Base-by-base conservation (phyloP, 2,797 vertebrate genomes). In the Chrosomus eos region DNA sequence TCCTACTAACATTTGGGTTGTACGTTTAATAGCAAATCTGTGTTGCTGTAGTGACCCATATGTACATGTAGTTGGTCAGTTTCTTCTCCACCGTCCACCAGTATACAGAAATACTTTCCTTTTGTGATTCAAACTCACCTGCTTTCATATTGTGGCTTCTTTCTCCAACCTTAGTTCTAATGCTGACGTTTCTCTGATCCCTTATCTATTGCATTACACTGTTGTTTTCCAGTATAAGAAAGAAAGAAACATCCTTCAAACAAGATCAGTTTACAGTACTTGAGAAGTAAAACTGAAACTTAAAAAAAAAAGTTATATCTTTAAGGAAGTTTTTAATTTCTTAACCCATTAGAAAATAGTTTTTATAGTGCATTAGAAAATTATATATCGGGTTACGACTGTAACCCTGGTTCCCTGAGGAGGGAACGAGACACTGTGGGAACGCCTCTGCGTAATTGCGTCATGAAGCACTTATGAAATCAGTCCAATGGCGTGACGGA, bases 31-130 rank as follows among this genome's bases (percentile, higher is more conserved):
- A 21, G 75, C 55, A 66, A 7, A 8, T 82, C 9, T 51, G 38
- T 77, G 73, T 78, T 68, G 53, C 51, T 60, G 23, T 33, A 36
- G 53, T 48, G 51, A 60, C 28, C 71, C 31, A 28, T 45, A 14
- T 83, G 64, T 66, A 67, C 45, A 36, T 66, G 28, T 58, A 84
- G 45, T 71, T 60, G 36, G 51, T 72, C 68, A 82, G 71, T 48
- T 82, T 19, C 68, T 43, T 18, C 36, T 45, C n/a, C 80, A 43
- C 36, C 71, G 13, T 74, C 28, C 14, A 38, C 38, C 31, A 31
- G 58, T 79, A 7, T 78, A 3, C 28, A 38, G 14, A 9, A 55
- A 28, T 18, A 36, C 13, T 71, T 38, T 75, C 77, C 6, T 19
- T 31, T 43, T 60, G 19, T 68, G 13, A 74, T 48, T 75, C 19